phyloP scores from a whole-genome alignment of 2,113 vertebrate genomes.

The Dendropsophus ebraccatus region DNA sequence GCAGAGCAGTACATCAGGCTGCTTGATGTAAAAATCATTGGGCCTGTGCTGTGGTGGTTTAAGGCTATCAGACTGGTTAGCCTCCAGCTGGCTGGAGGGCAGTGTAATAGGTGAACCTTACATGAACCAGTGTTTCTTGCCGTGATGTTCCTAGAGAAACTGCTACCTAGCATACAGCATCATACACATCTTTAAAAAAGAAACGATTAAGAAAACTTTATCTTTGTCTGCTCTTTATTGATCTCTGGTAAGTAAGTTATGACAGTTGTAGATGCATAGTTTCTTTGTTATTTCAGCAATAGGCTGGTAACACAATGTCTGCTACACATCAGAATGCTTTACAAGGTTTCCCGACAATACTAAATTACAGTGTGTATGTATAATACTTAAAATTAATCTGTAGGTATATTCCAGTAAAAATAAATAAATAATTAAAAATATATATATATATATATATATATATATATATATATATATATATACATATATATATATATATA shows the following conservation, averaged over 20 bases:
- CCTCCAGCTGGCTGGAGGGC: constrained; percentile 97
- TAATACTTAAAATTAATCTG: not conserved
- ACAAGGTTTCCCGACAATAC: not conserved
- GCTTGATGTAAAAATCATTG: constrained; percentile 99
- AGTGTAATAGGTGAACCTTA: constrained; percentile 92
- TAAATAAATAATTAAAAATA: too few species aligned
- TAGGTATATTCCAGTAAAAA: too few species aligned
- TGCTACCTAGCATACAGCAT: constrained; percentile 75
- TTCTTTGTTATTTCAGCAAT: constrained; percentile 74
- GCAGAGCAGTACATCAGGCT: constrained; percentile 96
- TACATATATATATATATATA: too few species aligned
- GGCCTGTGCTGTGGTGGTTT: constrained; percentile 86
- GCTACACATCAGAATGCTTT: constrained; percentile 23
- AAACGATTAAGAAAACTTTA: constrained; percentile 71
- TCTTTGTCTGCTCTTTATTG: constrained; percentile 80
- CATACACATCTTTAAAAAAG: constrained; percentile 77
- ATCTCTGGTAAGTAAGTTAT: constrained; percentile 80
- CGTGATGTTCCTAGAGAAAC: constrained; percentile 75
- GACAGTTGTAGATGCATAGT: constrained; percentile 59
- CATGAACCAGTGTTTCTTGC: constrained; percentile 89
- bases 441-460: too few species aligned
- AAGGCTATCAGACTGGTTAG: constrained; percentile 95
- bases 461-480: too few species aligned
- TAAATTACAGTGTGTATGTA: not conserved
- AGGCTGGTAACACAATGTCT: constrained; percentile 48